phyloP scores from a whole-genome alignment of 2,888 invertebrate species.

The Hypena proboscidalis region DNA sequence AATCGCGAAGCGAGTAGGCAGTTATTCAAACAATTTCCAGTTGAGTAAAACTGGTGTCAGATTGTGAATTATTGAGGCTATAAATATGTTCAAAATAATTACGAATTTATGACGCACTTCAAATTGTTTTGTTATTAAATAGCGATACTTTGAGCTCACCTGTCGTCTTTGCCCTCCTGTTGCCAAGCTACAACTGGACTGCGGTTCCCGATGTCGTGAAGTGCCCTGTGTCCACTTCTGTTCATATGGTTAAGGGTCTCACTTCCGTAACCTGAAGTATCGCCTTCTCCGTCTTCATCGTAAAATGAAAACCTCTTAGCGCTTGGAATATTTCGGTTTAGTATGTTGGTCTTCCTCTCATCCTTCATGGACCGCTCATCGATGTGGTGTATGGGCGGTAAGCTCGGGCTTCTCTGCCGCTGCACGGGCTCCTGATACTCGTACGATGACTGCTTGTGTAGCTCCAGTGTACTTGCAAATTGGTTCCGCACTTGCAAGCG shows the following conservation, averaged over 20 bases:
- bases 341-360: constrained; percentile 59
- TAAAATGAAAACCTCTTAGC: constrained; percentile 79
- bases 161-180: constrained; percentile 69
- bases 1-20: too few species aligned
- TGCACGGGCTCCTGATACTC: constrained; percentile 75
- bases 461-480: constrained; percentile 78
- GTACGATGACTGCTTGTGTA: constrained; percentile 73
- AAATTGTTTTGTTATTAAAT: background rate
- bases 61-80: too few species aligned
- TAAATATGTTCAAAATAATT: background rate
- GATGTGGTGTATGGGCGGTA: constrained; percentile 87
- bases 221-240: constrained; percentile 53
- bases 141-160: too few species aligned
- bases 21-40: too few species aligned
- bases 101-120: background rate
- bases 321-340: constrained; percentile 74
- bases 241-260: constrained; percentile 87
- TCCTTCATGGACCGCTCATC: constrained; percentile 66
- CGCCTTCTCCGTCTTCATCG: constrained; percentile 87
- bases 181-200: constrained; percentile 78
- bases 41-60: too few species aligned
- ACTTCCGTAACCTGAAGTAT: constrained; percentile 94
- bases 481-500: constrained; percentile 76
- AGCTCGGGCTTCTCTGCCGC: constrained; percentile 87
- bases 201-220: constrained; percentile 51